Evolutionary conservation across 2,113 vertebrate genomes (phyloP).

Genomic region (Prionailurus viverrinus): DNA sequence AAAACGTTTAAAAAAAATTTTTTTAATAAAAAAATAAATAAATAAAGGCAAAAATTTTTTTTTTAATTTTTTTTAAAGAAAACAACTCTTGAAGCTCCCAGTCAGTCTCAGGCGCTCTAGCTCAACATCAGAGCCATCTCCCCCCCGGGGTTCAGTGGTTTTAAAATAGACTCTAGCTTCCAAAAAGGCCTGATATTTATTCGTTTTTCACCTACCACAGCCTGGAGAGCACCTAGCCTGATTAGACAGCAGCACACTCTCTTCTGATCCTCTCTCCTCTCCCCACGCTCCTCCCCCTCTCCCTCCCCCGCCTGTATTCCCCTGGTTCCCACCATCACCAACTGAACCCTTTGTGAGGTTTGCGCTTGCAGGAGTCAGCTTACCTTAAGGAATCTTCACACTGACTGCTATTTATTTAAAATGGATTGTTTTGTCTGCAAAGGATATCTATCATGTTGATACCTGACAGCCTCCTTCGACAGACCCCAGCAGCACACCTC

Average conservation of each 20-base stretch:
- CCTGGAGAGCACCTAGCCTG: neutral
- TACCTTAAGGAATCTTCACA: neutral
- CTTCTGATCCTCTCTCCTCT: neutral
- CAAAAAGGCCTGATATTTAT: neutral
- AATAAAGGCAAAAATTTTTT: too few relatives aligned
- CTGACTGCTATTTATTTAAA: neutral
- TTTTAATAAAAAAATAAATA: too few relatives aligned
- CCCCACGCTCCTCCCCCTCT: too few relatives aligned
- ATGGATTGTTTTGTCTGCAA: neutral
- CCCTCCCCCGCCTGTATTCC: neutral
- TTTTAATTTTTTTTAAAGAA: neutral
- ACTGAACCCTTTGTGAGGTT: neutral
- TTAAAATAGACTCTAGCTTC: conserved; percentile 47
- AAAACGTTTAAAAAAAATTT: too few relatives aligned
- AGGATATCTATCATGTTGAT: neutral
- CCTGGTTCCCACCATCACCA: neutral
- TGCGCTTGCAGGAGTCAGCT: neutral
- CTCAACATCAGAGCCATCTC: neutral
- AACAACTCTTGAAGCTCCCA: conserved; percentile 8
- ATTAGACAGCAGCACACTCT: neutral
- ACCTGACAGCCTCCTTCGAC: neutral
- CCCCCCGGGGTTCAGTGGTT: neutral
- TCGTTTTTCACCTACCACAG: neutral
- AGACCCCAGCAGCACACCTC: neutral
- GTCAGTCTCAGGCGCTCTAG: neutral